Evolutionary conservation across 1,140 invertebrate species (phyloP), one percentile per base, ranked within the genome.

Genomic region (Trypoxylus dichotomus): DNA sequence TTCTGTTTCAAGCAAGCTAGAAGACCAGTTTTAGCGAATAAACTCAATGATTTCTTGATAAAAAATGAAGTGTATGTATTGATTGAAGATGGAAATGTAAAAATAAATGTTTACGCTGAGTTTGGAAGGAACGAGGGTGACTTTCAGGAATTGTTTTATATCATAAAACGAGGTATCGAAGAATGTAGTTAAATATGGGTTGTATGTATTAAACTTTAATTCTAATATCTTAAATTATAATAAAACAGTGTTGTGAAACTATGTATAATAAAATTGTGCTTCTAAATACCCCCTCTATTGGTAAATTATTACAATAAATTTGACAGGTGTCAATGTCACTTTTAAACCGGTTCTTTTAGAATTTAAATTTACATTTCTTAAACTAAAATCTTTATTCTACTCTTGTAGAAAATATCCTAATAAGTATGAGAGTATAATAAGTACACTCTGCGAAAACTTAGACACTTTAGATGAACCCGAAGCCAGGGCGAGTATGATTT

Each of bases 381-480:
- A 58, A 19, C 21, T 5, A 58, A n/a, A 19, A 10, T 7, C 47
- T 27, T 32, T 27, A 15, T 0, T 41, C 32, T 74, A 54, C 42
- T 47, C 71, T 77, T 81, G 29, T 54, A 91, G 98, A 78, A 99
- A 99, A 86, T 99, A 99, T 87, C 98, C 98, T 1, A 99, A 99
- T 86, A 99, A 99, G 87, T 99, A 99, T 85, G 98, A 99, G 88
- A 99, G 97, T 84, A 99, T 99, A 84, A 99, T 99, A 85, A 98
- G 97, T 72, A 99, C 98, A 0, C 88, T 99, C 0, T 99, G 98
- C 88, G 98, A 99, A 88, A 99, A 99, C 88, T 88, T 99, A 76
- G 98, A 99, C 84, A 99, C 98, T 0, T 85, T 99, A 71, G 98
- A 99, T 88, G 98, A 99, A 85, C 98, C 98, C 0, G 98, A 99